Conservation (phyloP, 2,797 vertebrate species). For the Myotis vivesi region DNA sequence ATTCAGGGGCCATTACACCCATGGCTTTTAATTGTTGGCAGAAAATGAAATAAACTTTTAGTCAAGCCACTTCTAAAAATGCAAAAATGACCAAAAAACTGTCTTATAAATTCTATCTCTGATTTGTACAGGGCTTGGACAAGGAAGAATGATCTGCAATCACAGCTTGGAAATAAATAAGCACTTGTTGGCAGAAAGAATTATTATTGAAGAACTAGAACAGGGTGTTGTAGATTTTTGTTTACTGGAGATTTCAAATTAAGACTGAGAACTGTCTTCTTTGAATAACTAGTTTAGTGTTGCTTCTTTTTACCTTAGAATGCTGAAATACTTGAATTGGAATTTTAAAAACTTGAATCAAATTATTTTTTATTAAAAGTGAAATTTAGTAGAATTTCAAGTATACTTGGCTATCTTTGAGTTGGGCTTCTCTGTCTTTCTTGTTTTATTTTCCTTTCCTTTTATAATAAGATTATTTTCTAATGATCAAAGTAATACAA, state of each 20-base stretch:
- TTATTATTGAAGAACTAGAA: slow-evolving; percentile 47
- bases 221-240: slow-evolving; percentile 10
- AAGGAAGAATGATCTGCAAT: not conserved
- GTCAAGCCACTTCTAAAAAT: slow-evolving; percentile 31
- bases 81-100: not conserved
- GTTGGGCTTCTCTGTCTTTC: not conserved
- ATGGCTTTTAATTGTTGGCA: not conserved
- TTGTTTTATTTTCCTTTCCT: not conserved
- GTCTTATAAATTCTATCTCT: not conserved
- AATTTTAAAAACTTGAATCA: slow-evolving; percentile 29
- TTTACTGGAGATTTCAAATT: slow-evolving; percentile 48
- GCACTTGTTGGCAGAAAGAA: slow-evolving; percentile 18
- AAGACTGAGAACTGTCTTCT: slow-evolving; percentile 1
- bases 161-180: slow-evolving; percentile 39
- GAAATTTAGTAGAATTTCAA: slow-evolving; percentile 2
- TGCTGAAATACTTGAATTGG: not conserved
- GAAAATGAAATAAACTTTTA: not conserved
- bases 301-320: slow-evolving; percentile 6
- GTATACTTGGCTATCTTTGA: not conserved
- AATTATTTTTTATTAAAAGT: slow-evolving; percentile 29
- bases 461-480: not conserved
- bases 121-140: not conserved
- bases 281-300: not conserved
- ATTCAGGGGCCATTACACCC: not conserved
- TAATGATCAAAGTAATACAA: slow-evolving; percentile 15